A percentile compares a stretch with the other conserved stretches of the same genome.
Evolutionary conservation across 2,888 invertebrate species (phyloP).

Genomic region (Rotaria macrura): DNA sequence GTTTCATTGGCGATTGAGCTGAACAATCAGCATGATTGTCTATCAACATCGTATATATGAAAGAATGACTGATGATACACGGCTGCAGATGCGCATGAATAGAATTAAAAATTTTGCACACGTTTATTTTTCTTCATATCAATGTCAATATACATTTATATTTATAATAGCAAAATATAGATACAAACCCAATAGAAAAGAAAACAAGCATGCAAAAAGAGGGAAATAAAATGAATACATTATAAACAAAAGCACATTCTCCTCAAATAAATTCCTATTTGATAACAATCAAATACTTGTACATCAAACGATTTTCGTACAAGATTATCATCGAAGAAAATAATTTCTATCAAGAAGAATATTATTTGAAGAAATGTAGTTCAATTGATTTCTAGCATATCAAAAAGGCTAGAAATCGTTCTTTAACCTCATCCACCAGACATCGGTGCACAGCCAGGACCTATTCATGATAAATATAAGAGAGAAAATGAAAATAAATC

Average conservation of each 20-base stretch:
- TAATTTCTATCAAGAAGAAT: not conserved
- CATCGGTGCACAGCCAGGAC: not conserved
- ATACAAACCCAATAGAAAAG: not conserved
- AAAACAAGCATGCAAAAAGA: not conserved
- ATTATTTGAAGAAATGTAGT: not conserved
- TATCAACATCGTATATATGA: not conserved
- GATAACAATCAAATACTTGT: not conserved
- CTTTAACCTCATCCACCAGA: constrained; percentile 18
- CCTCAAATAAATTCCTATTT: not conserved
- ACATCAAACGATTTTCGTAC: not conserved
- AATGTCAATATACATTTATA: not conserved
- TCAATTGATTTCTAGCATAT: not conserved
- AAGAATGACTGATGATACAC: not conserved
- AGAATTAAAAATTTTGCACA: not conserved
- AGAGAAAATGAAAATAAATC: not conserved
- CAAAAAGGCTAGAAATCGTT: not conserved
- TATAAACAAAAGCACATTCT: constrained; percentile 2
- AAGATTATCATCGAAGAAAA: not conserved
- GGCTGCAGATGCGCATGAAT: not conserved
- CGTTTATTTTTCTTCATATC: not conserved
- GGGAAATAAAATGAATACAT: not conserved
- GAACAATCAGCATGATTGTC: not conserved
- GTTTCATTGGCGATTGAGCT: not conserved
- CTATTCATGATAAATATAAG: not conserved
- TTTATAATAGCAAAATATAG: not conserved